These are phyloP conservation scores for Parazoanthus swiftii DNA, from an alignment of 92 coral and sea anemone species.

Conservation along the genomic window DNA sequence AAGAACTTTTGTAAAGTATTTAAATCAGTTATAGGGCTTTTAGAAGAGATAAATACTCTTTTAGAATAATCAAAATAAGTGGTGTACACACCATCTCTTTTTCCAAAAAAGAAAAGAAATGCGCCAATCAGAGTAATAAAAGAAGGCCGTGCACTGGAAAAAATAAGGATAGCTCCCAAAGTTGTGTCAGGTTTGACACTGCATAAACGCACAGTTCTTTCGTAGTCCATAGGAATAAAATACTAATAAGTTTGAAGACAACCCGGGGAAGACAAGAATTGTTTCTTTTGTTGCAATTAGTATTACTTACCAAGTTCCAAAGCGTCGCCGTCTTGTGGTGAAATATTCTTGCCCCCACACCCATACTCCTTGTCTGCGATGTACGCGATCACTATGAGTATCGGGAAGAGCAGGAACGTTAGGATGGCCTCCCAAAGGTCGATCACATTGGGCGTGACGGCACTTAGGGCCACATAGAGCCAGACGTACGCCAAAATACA, in stretches of 20 bases:
- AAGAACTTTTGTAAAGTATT: too few species aligned
- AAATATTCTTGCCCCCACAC: slow-evolving; percentile 71
- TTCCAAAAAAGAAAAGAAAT: neutral
- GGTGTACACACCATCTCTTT: neutral
- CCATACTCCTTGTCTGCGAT: slow-evolving; percentile 95
- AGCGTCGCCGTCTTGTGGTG: slow-evolving; percentile 79
- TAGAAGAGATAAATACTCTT: neutral
- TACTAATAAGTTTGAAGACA: neutral
- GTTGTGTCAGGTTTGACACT: neutral
- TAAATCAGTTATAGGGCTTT: neutral
- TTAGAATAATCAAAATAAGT: too few species aligned
- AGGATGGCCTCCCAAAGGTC: slow-evolving; percentile 98
- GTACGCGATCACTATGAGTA: slow-evolving; percentile 87
- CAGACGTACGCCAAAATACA: slow-evolving; percentile 86
- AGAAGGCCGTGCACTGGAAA: neutral
- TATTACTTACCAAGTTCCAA: slow-evolving; percentile 80
- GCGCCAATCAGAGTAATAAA: neutral
- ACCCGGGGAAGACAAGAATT: too few species aligned
- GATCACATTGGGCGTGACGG: slow-evolving; percentile 60
- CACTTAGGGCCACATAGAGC: slow-evolving; percentile 69
- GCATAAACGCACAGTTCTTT: neutral
- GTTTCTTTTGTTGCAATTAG: neutral
- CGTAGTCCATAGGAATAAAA: neutral
- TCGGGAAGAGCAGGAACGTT: slow-evolving; percentile 87
- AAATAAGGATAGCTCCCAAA: neutral